Base-by-base conservation (phyloP, 1,140 invertebrate species). In the Papilio helenus region DNA sequence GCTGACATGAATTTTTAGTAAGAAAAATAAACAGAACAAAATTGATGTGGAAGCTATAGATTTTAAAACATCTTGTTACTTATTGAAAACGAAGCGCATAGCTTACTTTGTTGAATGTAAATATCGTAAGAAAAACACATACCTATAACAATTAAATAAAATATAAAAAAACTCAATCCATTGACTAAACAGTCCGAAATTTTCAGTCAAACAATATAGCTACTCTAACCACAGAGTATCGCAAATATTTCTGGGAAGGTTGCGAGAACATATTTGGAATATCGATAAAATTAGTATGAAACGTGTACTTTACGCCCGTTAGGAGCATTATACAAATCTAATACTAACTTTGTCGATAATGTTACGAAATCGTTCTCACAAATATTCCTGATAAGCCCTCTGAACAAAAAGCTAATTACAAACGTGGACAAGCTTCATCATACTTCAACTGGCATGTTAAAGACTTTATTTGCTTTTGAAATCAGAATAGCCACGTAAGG, bases 61-160 rank as follows among this genome's bases (percentile, higher is more conserved):
- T 10, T 58, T 39, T 0, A 39, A 39, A 39, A 39, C 7, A 39
- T 61, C 2, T 58, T 20, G n/a, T 61, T 61, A 14, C 7, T 10
- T 8, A 39, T 58, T 58, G 5, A 14, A 65, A 29, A 18, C 10
- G 23, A 61, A 61, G 20, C 5, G 20, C 23, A 29, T 29, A 68
- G 34, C 61, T 68, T 68, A 68, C 26, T 23, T 34, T 8, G 61
- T 29, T 29, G 14, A 14, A 16, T 4, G 23, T 8, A 29, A 68
- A 68, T n/a, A n/a, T 26, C 26, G 3, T 16, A 18, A 51, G 20
- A n/a, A 16, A 49, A 44, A 26, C 16, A 74, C 72, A 29, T 74
- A 74, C 72, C 44, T 74, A 23, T 51, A 74, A 74, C 72, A 74
- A 49, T 14, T 1, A 74, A 3, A 46, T 14, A 73, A 26, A 73